Conservation (phyloP, 2,888 invertebrate species). For the Eumerus sabulonum region DNA sequence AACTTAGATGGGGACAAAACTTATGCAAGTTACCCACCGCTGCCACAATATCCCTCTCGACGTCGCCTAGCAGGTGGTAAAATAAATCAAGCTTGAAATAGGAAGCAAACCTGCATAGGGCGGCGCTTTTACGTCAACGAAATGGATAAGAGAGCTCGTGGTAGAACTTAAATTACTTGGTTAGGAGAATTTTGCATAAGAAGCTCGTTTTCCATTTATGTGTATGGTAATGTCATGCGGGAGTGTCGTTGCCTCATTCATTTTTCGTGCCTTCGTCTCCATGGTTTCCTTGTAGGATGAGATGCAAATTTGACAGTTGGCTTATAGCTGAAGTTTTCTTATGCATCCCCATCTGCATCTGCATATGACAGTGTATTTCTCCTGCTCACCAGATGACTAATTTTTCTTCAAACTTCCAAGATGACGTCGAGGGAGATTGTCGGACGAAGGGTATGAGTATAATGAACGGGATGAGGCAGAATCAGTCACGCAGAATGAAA, state of each 20-base stretch:
- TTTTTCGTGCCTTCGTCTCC: background rate
- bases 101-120: background rate
- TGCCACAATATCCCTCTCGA: background rate
- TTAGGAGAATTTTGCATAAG: conserved; percentile 38
- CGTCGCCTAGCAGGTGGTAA: conserved; percentile 38
- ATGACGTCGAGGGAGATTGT: background rate
- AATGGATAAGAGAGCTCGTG: conserved; percentile 5
- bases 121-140: background rate
- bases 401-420: background rate
- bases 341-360: conserved; percentile 23
- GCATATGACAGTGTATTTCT: conserved; percentile 26
- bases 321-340: conserved; percentile 32
- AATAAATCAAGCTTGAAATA: conserved; percentile 43
- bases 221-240: conserved; percentile 42
- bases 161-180: conserved; percentile 56
- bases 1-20: conserved; percentile 4
- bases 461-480: conserved; percentile 35
- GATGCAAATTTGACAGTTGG: conserved; percentile 45
- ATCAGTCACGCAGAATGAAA: conserved; percentile 61
- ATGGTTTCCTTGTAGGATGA: background rate
- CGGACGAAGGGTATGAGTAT: conserved; percentile 6
- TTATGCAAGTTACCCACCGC: conserved; percentile 1
- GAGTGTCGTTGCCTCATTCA: too few species aligned
- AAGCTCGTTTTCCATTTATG: conserved; percentile 48
- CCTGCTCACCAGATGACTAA: conserved; percentile 36